Conservation (phyloP, 2,888 invertebrate species). For the Zele albiditarsus region DNA sequence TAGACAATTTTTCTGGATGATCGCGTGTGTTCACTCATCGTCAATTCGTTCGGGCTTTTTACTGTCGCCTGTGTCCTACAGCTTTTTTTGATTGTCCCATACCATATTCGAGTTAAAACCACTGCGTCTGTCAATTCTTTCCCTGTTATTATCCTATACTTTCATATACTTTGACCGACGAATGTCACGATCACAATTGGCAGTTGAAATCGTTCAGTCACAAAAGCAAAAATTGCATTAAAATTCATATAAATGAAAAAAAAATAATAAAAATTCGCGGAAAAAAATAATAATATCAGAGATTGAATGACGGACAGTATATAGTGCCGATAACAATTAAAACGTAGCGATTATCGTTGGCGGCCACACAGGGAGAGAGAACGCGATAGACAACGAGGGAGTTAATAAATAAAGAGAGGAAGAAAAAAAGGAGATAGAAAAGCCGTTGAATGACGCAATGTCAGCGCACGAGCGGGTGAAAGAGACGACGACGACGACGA, state of each 20-base stretch:
- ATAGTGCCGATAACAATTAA: constrained; percentile 24
- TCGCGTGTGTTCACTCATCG: not conserved
- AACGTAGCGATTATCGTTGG: constrained; percentile 36
- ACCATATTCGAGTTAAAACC: not conserved
- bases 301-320: constrained; percentile 14
- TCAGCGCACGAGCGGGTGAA: constrained; percentile 32
- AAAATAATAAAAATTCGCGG: not conserved
- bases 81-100: constrained; percentile 14
- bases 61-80: not conserved
- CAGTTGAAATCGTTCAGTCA: not conserved
- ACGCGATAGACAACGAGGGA: too few relatives aligned
- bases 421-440: not conserved
- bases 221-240: not conserved
- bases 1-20: constrained; percentile 8
- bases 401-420: constrained; percentile 27
- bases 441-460: constrained; percentile 27
- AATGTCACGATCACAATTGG: not conserved
- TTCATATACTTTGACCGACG: constrained; percentile 5
- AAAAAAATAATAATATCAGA: constrained; percentile 2
- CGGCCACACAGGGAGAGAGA: not conserved
- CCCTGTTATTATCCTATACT: not conserved
- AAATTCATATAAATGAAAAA: not conserved
- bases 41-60: constrained; percentile 6
- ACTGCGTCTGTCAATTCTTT: constrained; percentile 8
- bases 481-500: constrained; percentile 26